Evolutionary conservation across 2,113 vertebrate genomes (phyloP).

Genomic region (Cavia aperea): DNA sequence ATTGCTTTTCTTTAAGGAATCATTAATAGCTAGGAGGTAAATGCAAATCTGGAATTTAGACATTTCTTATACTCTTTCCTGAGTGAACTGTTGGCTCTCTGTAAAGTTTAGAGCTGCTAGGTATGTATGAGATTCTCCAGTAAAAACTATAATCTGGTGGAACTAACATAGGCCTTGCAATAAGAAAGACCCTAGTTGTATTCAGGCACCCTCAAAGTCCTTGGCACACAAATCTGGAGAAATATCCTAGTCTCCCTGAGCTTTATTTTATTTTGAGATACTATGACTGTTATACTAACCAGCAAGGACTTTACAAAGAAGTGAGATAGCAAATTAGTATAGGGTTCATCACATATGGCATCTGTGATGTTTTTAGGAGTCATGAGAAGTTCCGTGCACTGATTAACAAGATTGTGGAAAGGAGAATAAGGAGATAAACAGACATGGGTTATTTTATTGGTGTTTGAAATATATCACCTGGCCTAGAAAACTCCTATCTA

Average conservation of each 20-base stretch:
- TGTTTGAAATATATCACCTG: background rate
- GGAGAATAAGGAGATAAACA: background rate
- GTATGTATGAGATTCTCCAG: background rate
- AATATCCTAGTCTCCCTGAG: background rate
- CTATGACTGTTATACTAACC: background rate
- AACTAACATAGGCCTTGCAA: background rate
- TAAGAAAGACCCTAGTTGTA: background rate
- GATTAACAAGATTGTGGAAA: background rate
- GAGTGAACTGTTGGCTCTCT: background rate
- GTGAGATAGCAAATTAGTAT: background rate
- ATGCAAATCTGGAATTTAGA: background rate
- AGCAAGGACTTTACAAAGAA: background rate
- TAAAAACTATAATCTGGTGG: background rate
- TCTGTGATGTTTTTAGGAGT: background rate
- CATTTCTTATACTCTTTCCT: background rate
- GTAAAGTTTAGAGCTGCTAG: background rate
- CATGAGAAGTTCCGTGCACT: background rate
- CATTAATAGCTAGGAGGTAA: background rate
- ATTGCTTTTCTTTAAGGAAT: slow-evolving; percentile 4
- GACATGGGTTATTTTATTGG: background rate
- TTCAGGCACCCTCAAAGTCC: background rate
- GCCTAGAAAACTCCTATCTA: background rate
- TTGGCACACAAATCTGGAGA: background rate
- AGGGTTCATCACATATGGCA: background rate
- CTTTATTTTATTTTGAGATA: background rate